Evolutionary conservation across 1,140 invertebrate species (phyloP), one percentile per base, ranked within the genome.

Genomic region (Saccostrea echinata): DNA sequence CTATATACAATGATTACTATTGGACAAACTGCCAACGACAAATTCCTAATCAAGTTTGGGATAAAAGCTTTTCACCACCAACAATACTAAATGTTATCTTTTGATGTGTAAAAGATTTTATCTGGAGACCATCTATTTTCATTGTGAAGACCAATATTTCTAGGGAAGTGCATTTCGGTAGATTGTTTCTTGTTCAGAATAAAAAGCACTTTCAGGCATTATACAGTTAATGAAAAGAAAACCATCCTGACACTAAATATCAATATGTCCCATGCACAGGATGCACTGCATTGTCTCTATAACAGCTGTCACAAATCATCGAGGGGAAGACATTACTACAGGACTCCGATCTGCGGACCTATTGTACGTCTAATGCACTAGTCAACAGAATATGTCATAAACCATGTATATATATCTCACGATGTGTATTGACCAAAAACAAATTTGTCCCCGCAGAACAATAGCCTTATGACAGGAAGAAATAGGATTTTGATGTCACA

Each of bases 71-170:
- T 76, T 76, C 68, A 76, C 68, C 68, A 76, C 68, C 68, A 76
- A 27, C 68, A 76, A 76, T 76, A 76, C 24, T 76, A 76, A 76
- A 76, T 76, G 68, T 76, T 76, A 33, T 76, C 68, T 76, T 76
- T 76, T 76, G 68, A 76, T 76, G 68, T 76, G 68, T 76, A 76
- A 76, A 76, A 76, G 68, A 76, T 76, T 76, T 76, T 76, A 76
- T 76, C 68, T 30, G 27, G 27, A 76, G 68, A 76, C 30, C 68
- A 76, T 76, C 68, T 76, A 76, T 76, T 76, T 33, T 76, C 68
- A 76, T 76, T 76, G 68, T 76, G 27, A 76, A 18, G 68, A 12
- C 68, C 30, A 33, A 33, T 76, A 76, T 76, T 76, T 33, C 30
- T 76, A 33, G 68, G 68, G 68, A 76, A 76, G 68, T 30, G 68